These are phyloP conservation scores for Diprion similis DNA, from an alignment of 1,140 invertebrate genomes.

Conservation along the genomic window DNA sequence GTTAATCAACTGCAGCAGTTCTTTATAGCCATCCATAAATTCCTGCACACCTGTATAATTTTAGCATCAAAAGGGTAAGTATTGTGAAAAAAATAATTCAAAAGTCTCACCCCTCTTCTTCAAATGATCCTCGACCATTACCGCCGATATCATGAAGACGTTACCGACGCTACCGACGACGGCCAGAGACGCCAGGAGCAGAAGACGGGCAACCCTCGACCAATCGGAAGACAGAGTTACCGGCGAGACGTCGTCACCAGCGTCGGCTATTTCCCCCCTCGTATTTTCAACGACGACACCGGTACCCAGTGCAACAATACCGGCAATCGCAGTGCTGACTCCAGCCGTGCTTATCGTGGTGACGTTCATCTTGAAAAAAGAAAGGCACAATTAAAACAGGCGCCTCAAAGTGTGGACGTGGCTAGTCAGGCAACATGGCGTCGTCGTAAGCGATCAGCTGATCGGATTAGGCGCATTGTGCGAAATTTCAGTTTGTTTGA, in stretches of 20 bases:
- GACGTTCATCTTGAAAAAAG: conserved; percentile 6
- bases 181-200: conserved; percentile 71
- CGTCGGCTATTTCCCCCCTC: conserved; percentile 34
- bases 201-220: conserved; percentile 71
- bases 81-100: conserved; percentile 1
- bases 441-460: no score
- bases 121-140: conserved; percentile 77
- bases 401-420: no score
- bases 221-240: conserved; percentile 72
- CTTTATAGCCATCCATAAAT: no score
- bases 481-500: no score
- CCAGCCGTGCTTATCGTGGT: conserved; percentile 6
- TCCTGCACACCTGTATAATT: no score
- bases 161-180: conserved; percentile 76
- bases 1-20: no score
- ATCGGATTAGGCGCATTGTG: no score
- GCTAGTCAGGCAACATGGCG: no score
- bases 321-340: conserved; percentile 40
- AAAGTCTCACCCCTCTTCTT: conserved; percentile 69
- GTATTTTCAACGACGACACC: conserved; percentile 24
- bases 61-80: no score
- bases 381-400: not conserved
- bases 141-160: conserved; percentile 78
- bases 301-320: conserved; percentile 36
- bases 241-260: conserved; percentile 59